Evolutionary conservation across 37 sponge, comb jelly and placozoan genomes (phyloP), one percentile per base, ranked within the genome.

Genomic region (Aphrocallistes beatrix): DNA sequence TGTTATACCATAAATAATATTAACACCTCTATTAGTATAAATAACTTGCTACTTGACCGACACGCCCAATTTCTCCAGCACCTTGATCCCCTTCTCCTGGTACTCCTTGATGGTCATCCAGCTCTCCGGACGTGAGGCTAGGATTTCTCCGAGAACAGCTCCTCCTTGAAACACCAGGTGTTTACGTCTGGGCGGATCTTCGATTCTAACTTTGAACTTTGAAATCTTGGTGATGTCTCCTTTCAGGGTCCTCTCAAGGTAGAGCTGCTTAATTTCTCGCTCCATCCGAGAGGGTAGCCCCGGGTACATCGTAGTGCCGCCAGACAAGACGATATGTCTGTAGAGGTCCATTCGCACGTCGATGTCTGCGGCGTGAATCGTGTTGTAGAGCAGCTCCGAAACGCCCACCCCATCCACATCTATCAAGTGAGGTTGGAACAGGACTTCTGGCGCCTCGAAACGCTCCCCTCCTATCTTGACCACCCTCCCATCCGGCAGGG

Each of bases 201-300:
- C 99, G 84, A 99, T 99, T 39, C 99, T 90, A 49, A 99, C 95
- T 91, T 95, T 99, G 92, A 99, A 99, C 95, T 95, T 99, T 93
- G 94, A 90, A 38, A 99, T 90, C 50, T 91, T 92, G 0, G 38
- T 85, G 36, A 93, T 91, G 86, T 95, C 90, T 81, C 99, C 99
- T 82, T 95, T 95, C 81, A 99, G 92, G 0, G 94, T 94, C 39
- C 96, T 88, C 86, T 94, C 96, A 60, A 99, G 84, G 85, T 99
- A 99, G 37, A 99, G 91, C 92, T 99, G 99, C 85, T 99, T 99
- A 60, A 99, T 94, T 69, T 99, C 99, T 40, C 99, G 82, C 89
- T 99, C 99, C 83, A 99, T 88, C 8, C 99, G 88, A 38, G 96
- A 95, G 39, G 99, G 99, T 0, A 99, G 91, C 0, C 99, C 99